Base-by-base conservation (phyloP, 2,113 vertebrate species). In the Suricata suricatta region DNA sequence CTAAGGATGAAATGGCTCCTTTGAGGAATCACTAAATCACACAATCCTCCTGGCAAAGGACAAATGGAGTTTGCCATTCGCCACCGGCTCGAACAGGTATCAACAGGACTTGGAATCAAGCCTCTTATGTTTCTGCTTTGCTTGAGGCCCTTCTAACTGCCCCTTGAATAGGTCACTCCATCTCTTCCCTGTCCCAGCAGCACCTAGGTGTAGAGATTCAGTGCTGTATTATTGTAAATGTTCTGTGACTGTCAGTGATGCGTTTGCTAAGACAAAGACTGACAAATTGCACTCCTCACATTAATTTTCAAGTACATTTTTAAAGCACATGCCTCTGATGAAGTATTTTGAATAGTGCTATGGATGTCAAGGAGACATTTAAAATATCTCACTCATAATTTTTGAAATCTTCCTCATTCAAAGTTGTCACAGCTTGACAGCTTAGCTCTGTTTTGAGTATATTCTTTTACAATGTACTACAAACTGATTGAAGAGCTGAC, bases 331-430 rank as follows among this genome's bases (percentile, higher is more conserved):
- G 96, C 66, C 93, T 98, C 95, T 98, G 98, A 97, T 98, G 97
- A 97, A 98, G 97, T 96, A 97, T 97, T 98, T 98, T 98, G 96
- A 98, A 98, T 91, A 96, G 96, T 87, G 93, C 93, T 94, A 57
- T 88, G 94, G 96, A 94, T 97, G 97, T 98, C 97, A 98, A 98
- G 97, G 95, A 98, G 97, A 98, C 97, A 90, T 98, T 96, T 97
- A 97, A 98, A 98, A 98, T 97, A 95, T 97, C 97, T 98, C 98
- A 98, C 98, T 98, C 97, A 97, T 96, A 98, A 98, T 98, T 98
- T 98, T 81, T 97, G 95, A 98, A 98, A 98, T 94, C 96, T 97
- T 97, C 97, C 88, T 97, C 97, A 98, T 98, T 98, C 98, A 96
- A 88, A 98, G 89, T 98, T 97, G 97, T 97, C 98, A 97, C 94